Base-by-base conservation (phyloP, 1,140 invertebrate species). In the Chrysoperla carnea region DNA sequence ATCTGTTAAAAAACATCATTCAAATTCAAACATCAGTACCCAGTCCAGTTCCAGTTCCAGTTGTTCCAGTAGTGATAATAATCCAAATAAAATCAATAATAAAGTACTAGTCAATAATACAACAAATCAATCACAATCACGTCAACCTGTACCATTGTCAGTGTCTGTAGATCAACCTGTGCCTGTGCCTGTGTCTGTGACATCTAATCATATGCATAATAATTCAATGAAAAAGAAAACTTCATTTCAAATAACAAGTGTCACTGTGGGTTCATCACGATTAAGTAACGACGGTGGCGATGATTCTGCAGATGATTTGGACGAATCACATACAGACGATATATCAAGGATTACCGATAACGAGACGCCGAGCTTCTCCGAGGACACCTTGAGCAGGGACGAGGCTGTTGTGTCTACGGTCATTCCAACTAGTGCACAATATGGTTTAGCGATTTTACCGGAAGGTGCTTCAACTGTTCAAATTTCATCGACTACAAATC, bases 231-330 rank as follows among this genome's bases (percentile, higher is more conserved):
- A 84, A 68, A 85, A 84, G 68, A 83, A 75, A 56, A 84, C 82
- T 56, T 90, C 87, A 42, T 93, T 93, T 68, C 87, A 92, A 69
- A 92, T 93, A 56, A 93, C 88, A 8, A 84, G 81, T 58, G 78
- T 84, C 12, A 79, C 73, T 35, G 68, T 75, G 40, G 72, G 68
- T 48, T 68, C 69, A 23, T 12, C 53, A 11, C 43, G 51, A 27
- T 44, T 23, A 57, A 83, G 76, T 64, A 80, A 81, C 57, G 87
- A 92, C 63, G 78, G 80, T 46, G 89, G 86, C 53, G 86, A 87
- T 46, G 89, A 93, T 63, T 90, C 85, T 38, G 84, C 85, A 48
- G 87, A 91, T 63, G 88, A 92, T 71, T 69, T 92, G 58, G 87
- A 92, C 63, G 86, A 92, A 70, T 88, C 84, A 63, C 85, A 90